Base-by-base conservation (phyloP, 64 coral and sea anemone species). In the Trachythela sp. region DNA sequence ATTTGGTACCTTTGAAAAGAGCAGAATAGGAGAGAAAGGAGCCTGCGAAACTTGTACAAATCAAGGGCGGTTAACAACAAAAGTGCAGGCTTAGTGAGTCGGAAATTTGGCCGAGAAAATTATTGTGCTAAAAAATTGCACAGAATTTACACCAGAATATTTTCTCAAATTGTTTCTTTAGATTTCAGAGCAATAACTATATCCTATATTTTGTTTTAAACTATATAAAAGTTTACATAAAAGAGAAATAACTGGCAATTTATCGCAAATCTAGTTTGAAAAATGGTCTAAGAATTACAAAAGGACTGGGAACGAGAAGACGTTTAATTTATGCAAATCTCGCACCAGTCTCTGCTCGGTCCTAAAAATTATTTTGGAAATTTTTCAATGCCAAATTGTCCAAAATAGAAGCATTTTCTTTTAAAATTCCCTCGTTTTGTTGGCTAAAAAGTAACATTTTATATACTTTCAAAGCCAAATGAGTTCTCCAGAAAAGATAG, bases 401-500 rank as follows among this genome's bases (percentile, higher is more conserved):
- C 42, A 11, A 37, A 9, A 37, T 5, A 39, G 32, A 5, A 1
- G 9, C 37, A 80, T 15, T 80, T 80, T 13, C 24, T 29, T 72
- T 72, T 9, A 72, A 70, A 72, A 72, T 72, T 80, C 33, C 34
- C 33, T 18, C 2, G 1, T 80, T 80, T 45, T 38, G 31, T 35
- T 36, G 75, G 13, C 2, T 10, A 34, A 80, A 30, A 80, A 80
- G 13, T 18, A 24, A 64, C 6, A 64, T 64, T 64, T 64, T 27
- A 64, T n/a, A 27, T 27, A 64, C 22, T 18, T 20, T 64, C 13
- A 0, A 64, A 56, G 54, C 13, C 85, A 87, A 85, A 99, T 99
- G 96, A 99, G 89, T 91, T 91, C 91, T 39, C 33, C 77, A 67
- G 95, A 97, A 9, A 97, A 92, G 56, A 86, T 89, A 72, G 96